Base-by-base conservation (phyloP, 2,888 invertebrate genomes). In the Pycnomerus fuliginosus region DNA sequence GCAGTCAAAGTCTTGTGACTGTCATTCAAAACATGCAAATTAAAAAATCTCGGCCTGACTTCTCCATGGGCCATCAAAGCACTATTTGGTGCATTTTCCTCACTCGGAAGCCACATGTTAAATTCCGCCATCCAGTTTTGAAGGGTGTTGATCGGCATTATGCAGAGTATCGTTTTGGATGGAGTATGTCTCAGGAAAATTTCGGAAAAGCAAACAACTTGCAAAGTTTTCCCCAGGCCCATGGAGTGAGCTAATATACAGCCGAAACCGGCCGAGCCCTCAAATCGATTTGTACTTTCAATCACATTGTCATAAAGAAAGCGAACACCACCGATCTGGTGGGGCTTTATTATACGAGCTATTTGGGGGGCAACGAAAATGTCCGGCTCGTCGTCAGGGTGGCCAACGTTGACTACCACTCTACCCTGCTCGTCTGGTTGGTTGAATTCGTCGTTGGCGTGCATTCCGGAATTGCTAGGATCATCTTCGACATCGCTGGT, bases 171-270 rank as follows among this genome's bases (percentile, higher is more conserved):
- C 8, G 88, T 90, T 68, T 85, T 90, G 3, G 92, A 90, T 14
- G 80, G 79, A 0, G 96, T 96, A 69, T 93, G 87, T 35, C 95
- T 78, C 57, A 98, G 79, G 72, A 98, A 95, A 61, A 97, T 87
- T 74, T 99, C 98, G 67, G 90, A 90, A 75, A 99, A 98, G 53
- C 93, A 90, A 40, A 97, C 90, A 41, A 97, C 89, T 52, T 72
- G 93, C 43, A 99, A 76, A 0, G 98, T 99, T 76, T 99, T 99
- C n/a, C 99, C 99, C 16, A 99, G 79, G 1, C 99, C 99, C 99
- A 99, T 99, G 28, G 95, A 95, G 76, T 99, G 98, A 1, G 98
- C 98, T 36, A 99, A 76, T 60, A 99, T 97, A 70, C 98, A 99
- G 8, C 99, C 99, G 71, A 98, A 96, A 7, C 98, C 67, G 2